phyloP scores from a whole-genome alignment of 2,888 invertebrate genomes.

The Eristalinus sepulchralis region DNA sequence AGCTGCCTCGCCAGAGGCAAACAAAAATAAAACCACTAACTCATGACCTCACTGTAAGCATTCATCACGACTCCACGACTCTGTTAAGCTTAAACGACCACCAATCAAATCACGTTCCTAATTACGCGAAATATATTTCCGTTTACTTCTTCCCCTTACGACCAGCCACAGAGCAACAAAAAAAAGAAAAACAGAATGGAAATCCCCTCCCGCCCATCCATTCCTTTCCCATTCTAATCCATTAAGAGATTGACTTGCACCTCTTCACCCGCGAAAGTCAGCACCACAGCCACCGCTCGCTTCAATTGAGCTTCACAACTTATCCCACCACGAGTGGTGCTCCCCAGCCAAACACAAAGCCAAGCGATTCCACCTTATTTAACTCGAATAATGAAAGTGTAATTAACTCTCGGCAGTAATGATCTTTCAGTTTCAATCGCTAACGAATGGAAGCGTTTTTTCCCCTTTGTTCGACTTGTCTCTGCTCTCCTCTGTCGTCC shows the following conservation, averaged over 20 bases:
- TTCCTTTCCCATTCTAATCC: conserved; percentile 9
- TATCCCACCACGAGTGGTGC: conserved; percentile 27
- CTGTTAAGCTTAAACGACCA: conserved; percentile 25
- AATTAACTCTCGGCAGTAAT: conserved; percentile 67
- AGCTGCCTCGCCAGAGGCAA: no score
- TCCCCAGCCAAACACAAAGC: conserved; percentile 5
- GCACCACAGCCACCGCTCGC: background rate
- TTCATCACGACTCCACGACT: background rate
- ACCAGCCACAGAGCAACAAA: background rate
- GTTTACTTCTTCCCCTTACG: background rate
- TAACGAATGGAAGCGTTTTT: conserved; percentile 26
- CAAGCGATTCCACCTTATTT: conserved; percentile 59
- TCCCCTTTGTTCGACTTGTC: background rate
- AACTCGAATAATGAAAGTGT: conserved; percentile 67
- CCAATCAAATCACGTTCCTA: conserved; percentile 51
- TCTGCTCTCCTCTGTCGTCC: background rate
- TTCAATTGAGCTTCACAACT: conserved; percentile 40
- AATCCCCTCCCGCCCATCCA: background rate
- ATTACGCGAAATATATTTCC: conserved; percentile 40
- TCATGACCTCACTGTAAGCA: background rate
- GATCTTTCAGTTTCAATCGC: conserved; percentile 65
- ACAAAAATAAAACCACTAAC: background rate
- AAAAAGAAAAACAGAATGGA: background rate
- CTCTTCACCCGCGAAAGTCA: background rate
- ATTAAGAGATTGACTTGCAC: conserved; percentile 26